Percentiles rank a stretch among this genome's conserved stretches.
phyloP scores from a whole-genome alignment of 2,888 invertebrate species.

The Metellina segmentata region DNA sequence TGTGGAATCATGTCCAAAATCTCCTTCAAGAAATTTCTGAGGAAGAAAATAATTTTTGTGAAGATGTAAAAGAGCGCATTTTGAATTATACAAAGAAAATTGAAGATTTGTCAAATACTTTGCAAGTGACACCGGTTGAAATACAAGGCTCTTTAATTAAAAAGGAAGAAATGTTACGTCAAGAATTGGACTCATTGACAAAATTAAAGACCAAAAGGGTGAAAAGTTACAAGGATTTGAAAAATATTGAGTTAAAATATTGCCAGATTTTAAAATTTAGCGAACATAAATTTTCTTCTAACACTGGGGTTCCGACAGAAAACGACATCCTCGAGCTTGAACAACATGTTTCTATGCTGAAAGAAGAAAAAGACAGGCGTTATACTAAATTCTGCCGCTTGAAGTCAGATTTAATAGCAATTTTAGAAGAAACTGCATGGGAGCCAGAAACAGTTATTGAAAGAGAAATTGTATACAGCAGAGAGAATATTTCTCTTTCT shows the following conservation, averaged over 20 bases:
- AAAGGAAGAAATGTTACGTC: constrained; percentile 17
- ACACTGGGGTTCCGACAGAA: constrained; percentile 40
- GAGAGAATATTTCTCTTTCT: constrained; percentile 10
- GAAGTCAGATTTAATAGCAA: constrained; percentile 15
- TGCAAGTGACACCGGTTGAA: constrained; percentile 6
- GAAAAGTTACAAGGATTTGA: constrained; percentile 19
- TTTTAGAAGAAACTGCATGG: constrained; percentile 30
- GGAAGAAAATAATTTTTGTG: constrained; percentile 26
- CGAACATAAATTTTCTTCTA: constrained; percentile 2
- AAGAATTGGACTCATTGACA: constrained; percentile 14
- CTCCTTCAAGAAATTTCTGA: constrained; percentile 31
- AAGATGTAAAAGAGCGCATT: constrained; percentile 24
- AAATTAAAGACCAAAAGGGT: constrained; percentile 10
- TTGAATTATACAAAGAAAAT: constrained; percentile 18
- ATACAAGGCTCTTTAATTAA: constrained; percentile 80
- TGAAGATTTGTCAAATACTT: neutral
- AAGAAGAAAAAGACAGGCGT: constrained; percentile 35
- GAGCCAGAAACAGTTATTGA: constrained; percentile 33
- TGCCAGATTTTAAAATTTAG: constrained; percentile 28
- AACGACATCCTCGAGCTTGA: constrained; percentile 39
- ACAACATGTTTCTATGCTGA: constrained; percentile 27
- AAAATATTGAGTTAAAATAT: constrained; percentile 23
- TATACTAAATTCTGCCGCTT: neutral
- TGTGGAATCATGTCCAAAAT: constrained; percentile 45
- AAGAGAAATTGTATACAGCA: constrained; percentile 26